Evolutionary conservation across 2,113 vertebrate species (phyloP).

Genomic region (Sapajus apella): DNA sequence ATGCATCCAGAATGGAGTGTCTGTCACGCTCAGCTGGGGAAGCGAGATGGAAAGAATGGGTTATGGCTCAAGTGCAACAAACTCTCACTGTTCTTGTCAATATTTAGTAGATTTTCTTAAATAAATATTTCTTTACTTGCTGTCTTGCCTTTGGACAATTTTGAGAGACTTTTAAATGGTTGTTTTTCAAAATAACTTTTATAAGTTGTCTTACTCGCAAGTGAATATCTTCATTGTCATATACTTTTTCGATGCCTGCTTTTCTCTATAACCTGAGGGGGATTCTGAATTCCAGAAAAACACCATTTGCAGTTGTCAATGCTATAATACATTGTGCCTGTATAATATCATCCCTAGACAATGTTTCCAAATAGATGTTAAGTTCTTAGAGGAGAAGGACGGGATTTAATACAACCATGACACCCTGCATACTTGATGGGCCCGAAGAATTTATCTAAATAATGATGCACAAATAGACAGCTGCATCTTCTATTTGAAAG

Average conservation of each 20-base stretch:
- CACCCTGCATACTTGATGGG: not conserved
- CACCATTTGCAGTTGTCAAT: not conserved
- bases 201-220: not conserved
- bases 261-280: conserved; percentile 15
- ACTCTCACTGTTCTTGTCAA: not conserved
- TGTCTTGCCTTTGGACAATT: conserved; percentile 30
- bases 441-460: not conserved
- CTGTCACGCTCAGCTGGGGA: not conserved
- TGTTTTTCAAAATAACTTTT: not conserved
- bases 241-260: not conserved
- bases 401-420: not conserved
- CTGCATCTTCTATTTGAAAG: conserved; percentile 25
- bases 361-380: not conserved
- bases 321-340: not conserved
- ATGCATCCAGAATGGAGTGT: not conserved
- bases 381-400: not conserved
- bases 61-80: not conserved
- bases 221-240: not conserved
- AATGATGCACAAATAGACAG: not conserved
- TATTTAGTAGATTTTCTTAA: conserved; percentile 16
- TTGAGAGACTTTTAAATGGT: not conserved
- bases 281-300: conserved; percentile 5
- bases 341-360: not conserved
- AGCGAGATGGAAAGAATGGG: not conserved
- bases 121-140: conserved; percentile 30